Evolutionary conservation across 1,140 invertebrate species (phyloP), one percentile per base, ranked within the genome.

Genomic region (Ceratoteleas bidentatus): DNA sequence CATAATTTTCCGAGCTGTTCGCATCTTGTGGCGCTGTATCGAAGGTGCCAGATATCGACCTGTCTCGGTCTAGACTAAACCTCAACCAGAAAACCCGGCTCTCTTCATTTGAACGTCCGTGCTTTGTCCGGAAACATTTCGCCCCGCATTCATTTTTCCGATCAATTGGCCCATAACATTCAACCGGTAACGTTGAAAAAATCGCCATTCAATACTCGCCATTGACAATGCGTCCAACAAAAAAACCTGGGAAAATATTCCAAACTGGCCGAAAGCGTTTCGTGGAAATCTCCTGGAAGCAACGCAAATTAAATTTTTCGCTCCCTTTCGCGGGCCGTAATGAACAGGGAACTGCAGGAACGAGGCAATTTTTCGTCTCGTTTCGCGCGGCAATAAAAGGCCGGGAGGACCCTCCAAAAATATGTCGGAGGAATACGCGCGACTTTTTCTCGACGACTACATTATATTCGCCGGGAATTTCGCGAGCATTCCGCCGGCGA

Each of bases 1-100:
- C 62, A 33, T 75, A 64, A 43, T 75, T 58, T 65, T 77, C 58
- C 50, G 53, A 34, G 77, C 57, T 76, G 16, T 53, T 52, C 38
- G 15, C 58, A 64, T 82, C 73, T 65, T 72, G 76, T 40, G 40
- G 56, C 40, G 79, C 64, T 77, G 47, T 56, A 78, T 74, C 79
- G 84, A 82, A 82, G 65, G 79, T 86, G 86, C 81, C 84, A 85
- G 84, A 85, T 88, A 87, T 88, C 87, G 87, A 88, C 87, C 84
- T 86, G 85, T 64, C 82, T 70, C 80, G 70, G 86, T 87, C 87
- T 87, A 88, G 87, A 88, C 75, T 64, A 70, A 77, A 69, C 65
- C 74, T 77, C 74, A 61, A 79, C 69, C 81, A 70, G 76, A 80
- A 73, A 64, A 70, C 62, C 72, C 62, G 60, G 53, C 34, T 61